phyloP scores from a whole-genome alignment of 2,888 invertebrate species.

The Amphipyra berbera region DNA sequence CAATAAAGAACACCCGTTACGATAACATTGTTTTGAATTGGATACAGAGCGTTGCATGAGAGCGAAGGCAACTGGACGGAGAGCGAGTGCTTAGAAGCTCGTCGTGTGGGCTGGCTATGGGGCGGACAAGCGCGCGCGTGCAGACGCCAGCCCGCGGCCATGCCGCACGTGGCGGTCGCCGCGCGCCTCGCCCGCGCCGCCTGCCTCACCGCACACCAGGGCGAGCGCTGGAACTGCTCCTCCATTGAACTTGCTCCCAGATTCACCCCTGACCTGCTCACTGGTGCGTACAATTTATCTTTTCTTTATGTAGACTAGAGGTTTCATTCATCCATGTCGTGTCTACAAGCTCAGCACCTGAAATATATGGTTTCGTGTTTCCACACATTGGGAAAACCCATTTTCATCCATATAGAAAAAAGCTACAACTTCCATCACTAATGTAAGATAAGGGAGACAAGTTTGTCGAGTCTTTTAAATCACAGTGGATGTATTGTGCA shows the following conservation, averaged over 20 bases:
- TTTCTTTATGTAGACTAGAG: slow-evolving; percentile 55
- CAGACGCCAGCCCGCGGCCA: slow-evolving; percentile 91
- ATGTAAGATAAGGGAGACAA: slow-evolving; percentile 80
- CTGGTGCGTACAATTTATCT: slow-evolving; percentile 87
- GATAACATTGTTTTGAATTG: slow-evolving; percentile 35
- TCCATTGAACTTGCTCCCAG: slow-evolving; percentile 93
- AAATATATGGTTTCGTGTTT: not conserved
- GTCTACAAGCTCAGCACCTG: not conserved
- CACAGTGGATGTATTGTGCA: slow-evolving; percentile 75
- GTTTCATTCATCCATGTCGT: slow-evolving; percentile 4
- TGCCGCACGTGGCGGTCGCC: slow-evolving; percentile 94
- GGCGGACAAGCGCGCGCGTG: slow-evolving; percentile 91
- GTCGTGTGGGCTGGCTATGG: slow-evolving; percentile 88
- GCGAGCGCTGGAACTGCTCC: slow-evolving; percentile 96
- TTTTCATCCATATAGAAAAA: slow-evolving; percentile 56
- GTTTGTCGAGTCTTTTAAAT: slow-evolving; percentile 81
- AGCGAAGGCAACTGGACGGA: slow-evolving; percentile 87
- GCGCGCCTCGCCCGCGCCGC: slow-evolving; percentile 92
- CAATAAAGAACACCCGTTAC: slow-evolving; percentile 23
- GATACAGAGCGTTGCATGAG: slow-evolving; percentile 79
- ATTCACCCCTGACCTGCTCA: slow-evolving; percentile 93
- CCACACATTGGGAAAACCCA: slow-evolving; percentile 3
- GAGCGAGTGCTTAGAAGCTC: slow-evolving; percentile 79
- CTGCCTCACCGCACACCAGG: slow-evolving; percentile 92
- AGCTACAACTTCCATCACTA: slow-evolving; percentile 75